A percentile compares a stretch with the other conserved stretches of the same genome.
Conservation (phyloP, 2,888 invertebrate species). For the Ochropleura leucogaster region DNA sequence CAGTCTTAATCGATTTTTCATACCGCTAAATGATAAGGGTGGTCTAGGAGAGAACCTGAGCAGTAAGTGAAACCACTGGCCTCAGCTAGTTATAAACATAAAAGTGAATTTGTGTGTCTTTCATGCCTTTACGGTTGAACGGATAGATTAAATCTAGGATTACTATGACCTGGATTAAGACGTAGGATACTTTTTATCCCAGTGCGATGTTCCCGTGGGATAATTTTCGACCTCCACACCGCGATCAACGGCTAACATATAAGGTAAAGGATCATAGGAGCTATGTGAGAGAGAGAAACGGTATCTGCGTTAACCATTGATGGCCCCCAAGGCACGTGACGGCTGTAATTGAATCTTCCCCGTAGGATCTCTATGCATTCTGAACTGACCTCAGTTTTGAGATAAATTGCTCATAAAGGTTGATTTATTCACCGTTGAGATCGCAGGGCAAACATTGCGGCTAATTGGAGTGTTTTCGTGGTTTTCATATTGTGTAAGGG, state of each 20-base stretch:
- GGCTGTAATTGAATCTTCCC: constrained; percentile 68
- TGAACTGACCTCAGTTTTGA: constrained; percentile 25
- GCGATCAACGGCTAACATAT: not conserved
- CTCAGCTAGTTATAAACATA: not conserved
- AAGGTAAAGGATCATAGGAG: not conserved
- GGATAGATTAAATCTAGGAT: too few species aligned
- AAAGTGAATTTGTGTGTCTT: too few species aligned
- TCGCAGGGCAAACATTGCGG: constrained; percentile 5
- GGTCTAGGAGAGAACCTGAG: too few species aligned
- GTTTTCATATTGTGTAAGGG: not conserved
- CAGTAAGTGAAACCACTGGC: too few species aligned
- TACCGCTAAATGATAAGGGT: too few species aligned
- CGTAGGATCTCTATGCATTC: constrained; percentile 29
- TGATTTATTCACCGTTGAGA: constrained; percentile 39
- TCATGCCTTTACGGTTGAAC: too few species aligned
- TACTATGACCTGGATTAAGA: too few species aligned
- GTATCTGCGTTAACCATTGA: constrained; percentile 53
- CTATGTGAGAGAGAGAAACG: constrained; percentile 6
- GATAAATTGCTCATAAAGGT: constrained; percentile 39
- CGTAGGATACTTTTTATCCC: not conserved
- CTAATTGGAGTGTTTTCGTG: constrained; percentile 7
- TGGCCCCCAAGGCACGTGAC: constrained; percentile 68
- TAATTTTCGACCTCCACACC: not conserved
- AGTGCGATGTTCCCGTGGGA: not conserved
- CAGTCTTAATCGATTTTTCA: too few species aligned